These are phyloP conservation scores for Phalacrocorax carbo DNA, from an alignment of 2,113 vertebrate species.

Conservation along the genomic window DNA sequence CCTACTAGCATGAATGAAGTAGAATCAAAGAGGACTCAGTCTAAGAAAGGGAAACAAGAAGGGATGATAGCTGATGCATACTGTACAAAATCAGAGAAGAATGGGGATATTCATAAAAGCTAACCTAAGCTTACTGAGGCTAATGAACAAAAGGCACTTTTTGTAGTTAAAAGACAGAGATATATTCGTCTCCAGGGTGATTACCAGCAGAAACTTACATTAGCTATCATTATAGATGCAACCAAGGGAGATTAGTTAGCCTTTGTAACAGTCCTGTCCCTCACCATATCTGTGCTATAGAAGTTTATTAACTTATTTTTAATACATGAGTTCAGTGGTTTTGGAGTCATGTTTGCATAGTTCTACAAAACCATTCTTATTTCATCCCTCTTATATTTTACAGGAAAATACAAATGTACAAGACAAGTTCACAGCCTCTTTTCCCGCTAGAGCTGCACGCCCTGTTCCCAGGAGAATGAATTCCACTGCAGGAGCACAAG, in stretches of 20 bases:
- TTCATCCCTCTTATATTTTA: neutral
- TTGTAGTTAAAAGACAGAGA: neutral
- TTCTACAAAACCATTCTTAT: neutral
- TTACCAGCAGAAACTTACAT: neutral
- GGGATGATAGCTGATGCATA: rapidly evolving
- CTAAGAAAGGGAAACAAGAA: neutral
- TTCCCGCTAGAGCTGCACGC: neutral
- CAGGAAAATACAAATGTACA: neutral
- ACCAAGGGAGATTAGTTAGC: neutral
- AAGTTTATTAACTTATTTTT: neutral
- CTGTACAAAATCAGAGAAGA: neutral
- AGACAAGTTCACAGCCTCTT: neutral
- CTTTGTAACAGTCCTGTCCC: neutral
- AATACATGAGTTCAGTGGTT: neutral
- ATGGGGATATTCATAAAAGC: neutral
- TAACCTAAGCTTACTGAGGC: neutral
- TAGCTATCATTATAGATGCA: neutral
- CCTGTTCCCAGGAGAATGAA: neutral
- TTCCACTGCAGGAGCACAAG: neutral
- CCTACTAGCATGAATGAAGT: neutral
- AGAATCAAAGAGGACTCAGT: neutral
- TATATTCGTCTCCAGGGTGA: neutral
- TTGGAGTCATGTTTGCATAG: neutral
- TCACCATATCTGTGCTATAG: neutral
- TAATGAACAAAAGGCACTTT: neutral